Percentiles rank a stretch among this genome's conserved stretches.
Evolutionary conservation across 2,113 vertebrate species (phyloP).

Genomic region (Tragelaphus imberbis): DNA sequence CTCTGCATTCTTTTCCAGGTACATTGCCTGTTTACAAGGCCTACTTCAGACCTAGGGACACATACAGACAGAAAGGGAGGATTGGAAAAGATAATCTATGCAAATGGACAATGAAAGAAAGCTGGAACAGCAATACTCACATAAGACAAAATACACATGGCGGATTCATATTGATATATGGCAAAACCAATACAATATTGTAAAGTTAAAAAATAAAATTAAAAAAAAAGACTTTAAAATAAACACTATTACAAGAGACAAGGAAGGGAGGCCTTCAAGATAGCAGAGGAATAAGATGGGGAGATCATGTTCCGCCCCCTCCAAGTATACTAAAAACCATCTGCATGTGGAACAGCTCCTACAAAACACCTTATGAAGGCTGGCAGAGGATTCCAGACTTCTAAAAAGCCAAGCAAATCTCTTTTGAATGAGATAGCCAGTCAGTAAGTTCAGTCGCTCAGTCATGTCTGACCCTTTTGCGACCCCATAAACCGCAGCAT

Average conservation of each 20-base stretch:
- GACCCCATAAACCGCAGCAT: accelerated
- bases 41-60: not conserved
- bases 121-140: not conserved
- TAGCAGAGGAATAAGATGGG: not conserved
- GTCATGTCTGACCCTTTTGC: accelerated
- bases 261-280: not conserved
- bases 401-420: not conserved
- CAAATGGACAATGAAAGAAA: not conserved
- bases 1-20: not conserved
- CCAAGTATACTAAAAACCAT: not conserved
- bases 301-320: not conserved
- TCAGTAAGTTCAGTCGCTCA: no score
- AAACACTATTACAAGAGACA: not conserved
- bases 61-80: not conserved
- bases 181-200: no score
- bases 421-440: not conserved
- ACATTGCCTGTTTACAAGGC: not conserved
- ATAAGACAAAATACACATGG: not conserved
- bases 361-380: not conserved
- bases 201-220: no score
- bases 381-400: not conserved
- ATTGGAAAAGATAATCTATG: not conserved
- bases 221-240: not conserved
- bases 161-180: no score
- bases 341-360: not conserved